Base-by-base conservation (phyloP, 2,113 vertebrate genomes). In the Hippocampus abdominalis region DNA sequence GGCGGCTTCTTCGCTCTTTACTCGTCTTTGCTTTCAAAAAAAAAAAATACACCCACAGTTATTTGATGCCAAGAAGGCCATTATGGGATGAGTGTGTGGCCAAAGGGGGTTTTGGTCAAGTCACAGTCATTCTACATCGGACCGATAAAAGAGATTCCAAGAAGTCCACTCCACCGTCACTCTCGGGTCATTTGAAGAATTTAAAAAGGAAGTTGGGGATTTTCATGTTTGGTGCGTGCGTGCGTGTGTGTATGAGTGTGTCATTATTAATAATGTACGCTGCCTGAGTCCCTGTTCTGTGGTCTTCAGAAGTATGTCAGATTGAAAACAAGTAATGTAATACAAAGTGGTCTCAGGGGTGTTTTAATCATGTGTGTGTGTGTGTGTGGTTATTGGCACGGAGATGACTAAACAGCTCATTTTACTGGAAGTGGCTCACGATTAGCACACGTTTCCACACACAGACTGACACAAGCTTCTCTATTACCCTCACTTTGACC, bases 241-340 rank as follows among this genome's bases (percentile, higher is more conserved):
- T 25, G 21, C 5, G 18, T n/a, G 49, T 51, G 7, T 51, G 49
- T 21, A 20, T 9, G 49, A n/a, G 20, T 53, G 49, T 54, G 51
- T 54, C 51, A 54, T 53, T 53, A 11, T 53, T 53, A 53, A 53
- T 11, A 1, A 54, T 54, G 51, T 3, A 57, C 15, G 13, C 32
- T 59, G 29, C 32, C 27, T 36, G 57, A 60, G 27, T 60, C 57
- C 32, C 57, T 32, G 6, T 9, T 32, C 27, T 32, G 57, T 60
- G 57, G 57, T 18, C 57, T 60, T 32, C 27, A 32, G 57, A 60
- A 29, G 25, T 29, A 32, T 60, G 57, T 16, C 13, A 32, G 57
- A 60, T n/a, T 32, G 27, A 60, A 29, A 60, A 60, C 57, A 60
- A 32, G 57, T 60, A 18, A 5, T 60, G 54, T 57, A 57, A 57